These are phyloP conservation scores for Gallinago media DNA, from an alignment of 2,113 vertebrate genomes.

Conservation along the genomic window DNA sequence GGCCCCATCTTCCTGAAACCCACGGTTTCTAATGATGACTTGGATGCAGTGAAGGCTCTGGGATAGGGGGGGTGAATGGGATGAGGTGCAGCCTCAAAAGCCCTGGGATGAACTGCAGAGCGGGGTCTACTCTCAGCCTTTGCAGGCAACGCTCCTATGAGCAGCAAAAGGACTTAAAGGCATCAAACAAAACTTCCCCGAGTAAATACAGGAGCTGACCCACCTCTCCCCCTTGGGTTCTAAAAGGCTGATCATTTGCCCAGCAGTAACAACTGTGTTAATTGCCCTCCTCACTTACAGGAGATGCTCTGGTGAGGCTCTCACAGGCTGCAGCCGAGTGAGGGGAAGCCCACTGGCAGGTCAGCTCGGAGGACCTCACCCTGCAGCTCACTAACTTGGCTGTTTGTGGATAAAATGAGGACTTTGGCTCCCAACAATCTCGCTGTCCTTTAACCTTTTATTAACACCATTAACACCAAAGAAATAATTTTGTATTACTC, in stretches of 20 bases:
- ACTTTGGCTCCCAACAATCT: neutral
- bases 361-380: neutral
- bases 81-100: neutral
- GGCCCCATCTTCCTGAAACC: too few species aligned
- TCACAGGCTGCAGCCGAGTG: neutral
- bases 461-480: neutral
- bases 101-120: neutral
- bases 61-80: neutral
- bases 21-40: neutral
- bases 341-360: slow-evolving; percentile 13
- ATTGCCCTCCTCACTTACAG: neutral
- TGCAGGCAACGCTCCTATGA: accelerated
- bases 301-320: neutral
- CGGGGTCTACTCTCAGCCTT: neutral
- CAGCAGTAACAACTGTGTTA: neutral
- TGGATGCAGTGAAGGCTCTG: neutral
- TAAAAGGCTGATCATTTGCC: neutral
- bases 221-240: neutral
- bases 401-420: neutral
- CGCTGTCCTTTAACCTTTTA: slow-evolving; percentile 43
- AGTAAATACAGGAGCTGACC: neutral
- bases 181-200: neutral
- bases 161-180: neutral
- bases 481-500: slow-evolving; percentile 43
- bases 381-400: neutral